Conservation (phyloP, 2,888 invertebrate genomes). For the Agrenia bidenticulata region DNA sequence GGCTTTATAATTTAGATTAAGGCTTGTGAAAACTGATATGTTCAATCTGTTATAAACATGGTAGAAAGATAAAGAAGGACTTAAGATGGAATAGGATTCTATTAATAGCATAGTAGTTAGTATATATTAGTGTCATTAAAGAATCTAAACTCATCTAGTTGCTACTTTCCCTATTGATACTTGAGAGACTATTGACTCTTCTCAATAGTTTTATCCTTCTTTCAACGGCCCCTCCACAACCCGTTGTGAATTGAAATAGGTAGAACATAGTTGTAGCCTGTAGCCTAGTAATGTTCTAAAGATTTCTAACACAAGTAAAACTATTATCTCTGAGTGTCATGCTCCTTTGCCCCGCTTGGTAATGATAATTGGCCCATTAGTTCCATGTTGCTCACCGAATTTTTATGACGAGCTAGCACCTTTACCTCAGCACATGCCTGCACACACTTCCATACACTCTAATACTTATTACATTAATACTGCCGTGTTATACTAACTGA, state of each 20-base stretch:
- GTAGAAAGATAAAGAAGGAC: constrained; percentile 2
- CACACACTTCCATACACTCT: no score
- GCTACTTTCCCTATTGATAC: no score
- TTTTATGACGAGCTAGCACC: constrained; percentile 7
- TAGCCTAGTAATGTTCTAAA: no score
- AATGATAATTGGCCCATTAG: constrained; percentile 36
- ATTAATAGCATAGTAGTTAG: no score
- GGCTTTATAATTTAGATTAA: no score
- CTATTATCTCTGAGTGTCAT: constrained; percentile 2
- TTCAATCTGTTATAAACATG: neutral
- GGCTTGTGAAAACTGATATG: neutral
- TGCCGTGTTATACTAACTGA: no score
- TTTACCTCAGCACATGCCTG: no score
- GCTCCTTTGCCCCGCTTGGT: constrained; percentile 12
- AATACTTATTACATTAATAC: no score
- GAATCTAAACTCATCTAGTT: no score
- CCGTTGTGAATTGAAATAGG: neutral
- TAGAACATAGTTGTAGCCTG: no score
- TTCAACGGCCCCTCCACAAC: neutral
- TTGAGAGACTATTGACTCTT: neutral
- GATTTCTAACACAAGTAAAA: neutral
- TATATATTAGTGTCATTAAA: no score
- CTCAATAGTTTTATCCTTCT: neutral
- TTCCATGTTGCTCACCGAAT: constrained; percentile 15
- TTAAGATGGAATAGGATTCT: no score